Evolutionary conservation across 2,888 invertebrate genomes (phyloP).

Genomic region (Melieria picta): DNA sequence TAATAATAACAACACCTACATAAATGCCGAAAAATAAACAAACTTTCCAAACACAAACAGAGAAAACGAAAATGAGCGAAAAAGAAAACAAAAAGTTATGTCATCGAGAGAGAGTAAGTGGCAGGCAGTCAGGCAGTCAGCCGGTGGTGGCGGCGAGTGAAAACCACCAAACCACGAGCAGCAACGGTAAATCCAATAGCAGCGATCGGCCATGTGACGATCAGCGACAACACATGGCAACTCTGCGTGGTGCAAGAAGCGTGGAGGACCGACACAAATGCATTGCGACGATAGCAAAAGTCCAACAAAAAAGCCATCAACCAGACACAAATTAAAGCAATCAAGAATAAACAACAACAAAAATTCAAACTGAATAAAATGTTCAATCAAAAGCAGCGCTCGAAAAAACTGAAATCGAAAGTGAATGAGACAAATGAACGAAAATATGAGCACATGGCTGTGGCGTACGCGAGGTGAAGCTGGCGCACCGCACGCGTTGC

Average conservation of each 20-base stretch:
- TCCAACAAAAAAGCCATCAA: not conserved
- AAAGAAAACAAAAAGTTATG: conserved; percentile 39
- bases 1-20: not conserved
- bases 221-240: conserved; percentile 1
- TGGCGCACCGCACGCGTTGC: not conserved
- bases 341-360: too few relatives aligned
- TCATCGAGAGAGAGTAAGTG: conserved; percentile 40
- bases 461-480: too few relatives aligned
- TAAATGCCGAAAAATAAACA: conserved; percentile 32
- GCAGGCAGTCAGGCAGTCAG: not conserved
- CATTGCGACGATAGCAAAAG: not conserved
- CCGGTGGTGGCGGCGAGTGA: conserved; percentile 33
- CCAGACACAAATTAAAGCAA: too few relatives aligned
- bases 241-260: too few relatives aligned
- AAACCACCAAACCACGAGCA: conserved; percentile 28
- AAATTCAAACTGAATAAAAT: too few relatives aligned
- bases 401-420: conserved; percentile 35
- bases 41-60: conserved; percentile 37
- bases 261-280: too few relatives aligned
- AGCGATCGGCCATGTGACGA: conserved; percentile 3
- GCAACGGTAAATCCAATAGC: too few relatives aligned
- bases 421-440: conserved; percentile 24
- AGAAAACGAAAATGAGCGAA: conserved; percentile 41
- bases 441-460: not conserved
- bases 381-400: not conserved